These are phyloP conservation scores for Nemotelus pantherinus DNA, from an alignment of 2,888 invertebrate genomes.

Conservation along the genomic window DNA sequence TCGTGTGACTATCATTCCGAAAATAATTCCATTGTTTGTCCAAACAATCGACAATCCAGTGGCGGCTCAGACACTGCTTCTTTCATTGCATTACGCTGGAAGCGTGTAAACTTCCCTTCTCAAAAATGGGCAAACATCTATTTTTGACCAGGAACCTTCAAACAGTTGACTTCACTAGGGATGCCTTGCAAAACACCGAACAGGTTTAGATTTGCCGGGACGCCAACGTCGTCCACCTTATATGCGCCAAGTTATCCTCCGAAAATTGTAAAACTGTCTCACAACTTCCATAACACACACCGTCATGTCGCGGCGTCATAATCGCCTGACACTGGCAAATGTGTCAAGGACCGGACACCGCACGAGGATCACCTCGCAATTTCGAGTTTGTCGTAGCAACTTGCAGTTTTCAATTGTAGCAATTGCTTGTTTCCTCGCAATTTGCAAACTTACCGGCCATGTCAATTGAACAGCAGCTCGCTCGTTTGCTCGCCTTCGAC, in stretches of 20 bases:
- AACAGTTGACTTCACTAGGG: too few species aligned
- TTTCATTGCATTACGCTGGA: too few species aligned
- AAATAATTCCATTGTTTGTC: too few species aligned
- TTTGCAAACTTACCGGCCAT: slow-evolving; percentile 80
- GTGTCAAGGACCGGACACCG: slow-evolving; percentile 36
- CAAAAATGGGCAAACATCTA: too few species aligned
- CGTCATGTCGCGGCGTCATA: slow-evolving; percentile 31
- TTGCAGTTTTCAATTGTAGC: slow-evolving; percentile 11
- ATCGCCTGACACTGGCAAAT: slow-evolving; percentile 39
- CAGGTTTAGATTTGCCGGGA: background rate
- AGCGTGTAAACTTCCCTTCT: too few species aligned
- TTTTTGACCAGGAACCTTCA: too few species aligned
- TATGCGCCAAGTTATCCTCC: background rate
- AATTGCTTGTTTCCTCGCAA: background rate
- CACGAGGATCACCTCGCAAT: slow-evolving; percentile 14
- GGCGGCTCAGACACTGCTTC: too few species aligned
- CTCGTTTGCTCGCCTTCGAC: slow-evolving; percentile 55
- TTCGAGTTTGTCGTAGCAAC: slow-evolving; percentile 17
- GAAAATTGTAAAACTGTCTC: background rate
- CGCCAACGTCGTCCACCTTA: background rate
- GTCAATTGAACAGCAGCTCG: slow-evolving; percentile 66
- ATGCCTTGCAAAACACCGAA: background rate
- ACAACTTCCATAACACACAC: slow-evolving; percentile 8
- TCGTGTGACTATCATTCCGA: too few species aligned
- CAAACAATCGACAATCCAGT: too few species aligned